phyloP scores from a whole-genome alignment of 2,113 vertebrate species.

The Theristicus caerulescens region DNA sequence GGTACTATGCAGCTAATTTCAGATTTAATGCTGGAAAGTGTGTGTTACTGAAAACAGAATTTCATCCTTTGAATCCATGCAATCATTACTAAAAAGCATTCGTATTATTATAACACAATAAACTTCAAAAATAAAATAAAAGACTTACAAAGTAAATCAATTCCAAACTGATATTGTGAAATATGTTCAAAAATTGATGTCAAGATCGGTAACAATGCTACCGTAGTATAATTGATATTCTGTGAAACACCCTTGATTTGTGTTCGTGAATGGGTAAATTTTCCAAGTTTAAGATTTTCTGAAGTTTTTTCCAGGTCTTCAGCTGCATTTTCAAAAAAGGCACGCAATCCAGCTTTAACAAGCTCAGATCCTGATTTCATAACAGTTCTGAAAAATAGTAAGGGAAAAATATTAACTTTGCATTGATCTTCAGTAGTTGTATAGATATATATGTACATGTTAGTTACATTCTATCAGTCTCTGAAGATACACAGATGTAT shows the following conservation, averaged over 20 bases:
- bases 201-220: conserved; percentile 91
- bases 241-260: conserved; percentile 98
- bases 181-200: conserved; percentile 97
- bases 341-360: conserved; percentile 89
- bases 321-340: conserved; percentile 96
- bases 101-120: neutral
- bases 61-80: neutral
- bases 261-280: conserved; percentile 95
- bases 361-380: conserved; percentile 97
- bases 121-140: neutral
- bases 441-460: neutral
- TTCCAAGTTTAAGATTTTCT: conserved; percentile 96
- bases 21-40: neutral
- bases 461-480: neutral
- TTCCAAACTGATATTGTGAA: conserved; percentile 92
- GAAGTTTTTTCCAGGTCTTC: conserved; percentile 96
- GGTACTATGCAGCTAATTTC: neutral
- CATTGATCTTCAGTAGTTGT: neutral
- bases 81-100: neutral
- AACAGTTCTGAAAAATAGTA: conserved; percentile 83
- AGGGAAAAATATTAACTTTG: neutral
- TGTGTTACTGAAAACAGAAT: neutral
- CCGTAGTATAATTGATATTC: conserved; percentile 98
- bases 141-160: conserved; percentile 92
- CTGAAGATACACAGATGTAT: neutral